phyloP scores from a whole-genome alignment of 2,888 invertebrate genomes.

The Schizaphis graminum region DNA sequence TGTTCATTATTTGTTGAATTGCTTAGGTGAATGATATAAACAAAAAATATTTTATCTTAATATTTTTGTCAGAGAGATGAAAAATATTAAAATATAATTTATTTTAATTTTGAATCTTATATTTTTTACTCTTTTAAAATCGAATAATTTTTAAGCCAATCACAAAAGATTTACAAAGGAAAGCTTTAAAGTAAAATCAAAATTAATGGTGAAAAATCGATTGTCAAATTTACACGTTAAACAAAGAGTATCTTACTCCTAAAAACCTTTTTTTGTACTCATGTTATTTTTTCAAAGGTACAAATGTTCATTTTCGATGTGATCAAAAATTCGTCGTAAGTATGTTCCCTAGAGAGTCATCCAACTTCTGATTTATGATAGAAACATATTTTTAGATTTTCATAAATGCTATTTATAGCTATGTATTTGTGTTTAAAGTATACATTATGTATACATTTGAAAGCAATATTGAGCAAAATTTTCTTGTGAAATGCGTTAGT shows the following conservation, averaged over 20 bases:
- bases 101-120: not conserved
- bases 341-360: constrained; percentile 13
- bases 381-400: not conserved
- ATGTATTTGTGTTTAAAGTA: not conserved
- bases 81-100: not conserved
- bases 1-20: not conserved
- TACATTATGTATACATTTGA: not conserved
- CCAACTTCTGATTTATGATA: not conserved
- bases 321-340: not conserved
- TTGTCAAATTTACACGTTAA: not conserved
- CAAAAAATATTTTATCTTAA: not conserved
- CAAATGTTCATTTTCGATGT: not conserved
- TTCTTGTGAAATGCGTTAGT: not conserved
- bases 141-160: not conserved
- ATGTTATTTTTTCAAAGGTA: not conserved
- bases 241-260: not conserved
- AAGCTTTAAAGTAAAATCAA: not conserved
- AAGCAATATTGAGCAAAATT: not conserved
- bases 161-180: not conserved
- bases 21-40: not conserved
- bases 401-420: not conserved
- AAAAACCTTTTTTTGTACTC: constrained; percentile 2
- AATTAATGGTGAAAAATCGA: not conserved
- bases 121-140: not conserved
- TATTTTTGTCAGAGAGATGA: not conserved